phyloP scores from a whole-genome alignment of 1,140 invertebrate species.

The Bombus waltoni region DNA sequence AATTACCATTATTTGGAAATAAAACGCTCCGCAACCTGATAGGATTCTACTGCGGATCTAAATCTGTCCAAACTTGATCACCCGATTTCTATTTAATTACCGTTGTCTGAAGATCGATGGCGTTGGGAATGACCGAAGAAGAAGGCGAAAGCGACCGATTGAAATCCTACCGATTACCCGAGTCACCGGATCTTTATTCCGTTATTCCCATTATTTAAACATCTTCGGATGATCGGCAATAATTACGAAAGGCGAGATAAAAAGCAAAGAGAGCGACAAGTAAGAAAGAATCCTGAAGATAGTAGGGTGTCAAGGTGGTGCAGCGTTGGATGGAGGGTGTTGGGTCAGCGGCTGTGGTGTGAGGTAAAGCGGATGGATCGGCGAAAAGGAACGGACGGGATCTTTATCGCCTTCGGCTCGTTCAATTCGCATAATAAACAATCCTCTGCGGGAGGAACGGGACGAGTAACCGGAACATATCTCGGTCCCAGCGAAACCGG shows the following conservation, averaged over 20 bases:
- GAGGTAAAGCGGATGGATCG: slow-evolving; percentile 34
- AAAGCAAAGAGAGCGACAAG: neutral
- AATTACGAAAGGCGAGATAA: neutral
- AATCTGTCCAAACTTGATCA: no score
- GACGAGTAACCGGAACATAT: slow-evolving; percentile 82
- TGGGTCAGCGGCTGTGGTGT: slow-evolving; percentile 7
- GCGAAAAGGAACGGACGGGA: slow-evolving; percentile 74
- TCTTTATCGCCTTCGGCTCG: slow-evolving; percentile 81
- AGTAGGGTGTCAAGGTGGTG: neutral
- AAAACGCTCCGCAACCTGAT: no score
- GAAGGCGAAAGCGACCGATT: no score
- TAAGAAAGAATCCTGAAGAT: slow-evolving; percentile 4
- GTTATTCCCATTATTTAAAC: neutral
- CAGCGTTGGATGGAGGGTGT: slow-evolving; percentile 25
- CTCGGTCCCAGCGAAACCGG: slow-evolving; percentile 73
- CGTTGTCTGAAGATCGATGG: no score
- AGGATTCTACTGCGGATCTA: no score
- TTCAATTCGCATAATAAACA: slow-evolving; percentile 83
- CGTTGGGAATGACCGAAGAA: no score
- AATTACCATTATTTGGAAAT: no score
- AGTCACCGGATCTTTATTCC: no score
- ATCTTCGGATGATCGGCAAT: neutral
- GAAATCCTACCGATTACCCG: no score
- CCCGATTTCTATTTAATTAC: no score
- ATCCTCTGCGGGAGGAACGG: slow-evolving; percentile 76